Conservation (phyloP, 1,140 invertebrate species). For the Stegodyphus mimosarum region DNA sequence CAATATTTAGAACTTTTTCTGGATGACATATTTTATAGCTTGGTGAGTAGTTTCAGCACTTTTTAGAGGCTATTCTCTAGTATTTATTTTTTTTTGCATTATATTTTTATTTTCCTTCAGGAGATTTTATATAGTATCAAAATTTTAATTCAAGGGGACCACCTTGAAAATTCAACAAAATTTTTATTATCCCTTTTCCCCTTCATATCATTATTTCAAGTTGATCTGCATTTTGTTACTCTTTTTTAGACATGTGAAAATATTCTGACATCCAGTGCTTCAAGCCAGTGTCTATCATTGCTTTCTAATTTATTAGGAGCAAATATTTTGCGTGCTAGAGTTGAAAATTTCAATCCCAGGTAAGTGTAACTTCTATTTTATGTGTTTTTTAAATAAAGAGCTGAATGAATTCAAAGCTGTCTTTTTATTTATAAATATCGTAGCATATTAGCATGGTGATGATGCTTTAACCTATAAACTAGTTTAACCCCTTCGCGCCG, state of each 20-base stretch:
- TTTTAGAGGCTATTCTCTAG: conserved; percentile 14
- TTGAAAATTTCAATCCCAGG: conserved; percentile 71
- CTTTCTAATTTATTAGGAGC: conserved; percentile 71
- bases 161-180: not conserved
- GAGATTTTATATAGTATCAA: not conserved
- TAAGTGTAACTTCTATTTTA: not conserved
- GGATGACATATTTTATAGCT: conserved; percentile 71
- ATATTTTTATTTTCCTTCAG: not conserved
- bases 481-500: too few species aligned
- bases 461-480: too few species aligned
- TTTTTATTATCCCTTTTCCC: not conserved
- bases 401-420: too few species aligned
- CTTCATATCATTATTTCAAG: not conserved
- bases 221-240: not conserved
- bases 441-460: too few species aligned
- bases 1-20: conserved; percentile 71
- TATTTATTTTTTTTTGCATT: conserved; percentile 29
- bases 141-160: not conserved
- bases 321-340: conserved; percentile 71
- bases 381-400: too few species aligned
- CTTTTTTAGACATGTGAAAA: conserved; percentile 71
- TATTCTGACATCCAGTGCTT: conserved; percentile 71
- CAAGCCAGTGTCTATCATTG: conserved; percentile 71
- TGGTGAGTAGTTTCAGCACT: conserved; percentile 68
- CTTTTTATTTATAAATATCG: too few species aligned